Conservation (phyloP, 1,140 invertebrate genomes). For the Drosophila murphyi region DNA sequence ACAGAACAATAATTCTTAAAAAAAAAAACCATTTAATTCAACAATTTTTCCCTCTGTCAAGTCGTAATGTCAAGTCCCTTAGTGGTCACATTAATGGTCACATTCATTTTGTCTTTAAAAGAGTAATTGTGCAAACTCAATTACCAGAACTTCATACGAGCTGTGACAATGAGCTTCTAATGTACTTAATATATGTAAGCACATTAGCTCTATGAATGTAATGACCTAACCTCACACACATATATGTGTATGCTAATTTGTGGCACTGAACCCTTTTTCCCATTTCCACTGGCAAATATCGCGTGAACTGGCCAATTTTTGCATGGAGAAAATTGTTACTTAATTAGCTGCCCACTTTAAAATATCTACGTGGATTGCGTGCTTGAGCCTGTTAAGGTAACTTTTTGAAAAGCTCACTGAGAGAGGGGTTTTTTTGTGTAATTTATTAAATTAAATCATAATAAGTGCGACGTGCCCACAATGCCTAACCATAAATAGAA, state of each 20-base stretch:
- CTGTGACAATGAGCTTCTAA: slow-evolving; percentile 5
- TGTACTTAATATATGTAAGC: slow-evolving; percentile 6
- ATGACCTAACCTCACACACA: slow-evolving; percentile 12
- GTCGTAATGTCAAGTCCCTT: neutral
- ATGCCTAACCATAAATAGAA: slow-evolving; percentile 72
- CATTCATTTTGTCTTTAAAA: slow-evolving; percentile 22
- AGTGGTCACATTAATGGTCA: neutral
- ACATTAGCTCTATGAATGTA: slow-evolving; percentile 3
- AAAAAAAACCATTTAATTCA: neutral
- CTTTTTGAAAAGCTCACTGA: slow-evolving; percentile 74
- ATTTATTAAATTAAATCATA: slow-evolving; percentile 83
- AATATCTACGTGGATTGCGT: slow-evolving; percentile 53
- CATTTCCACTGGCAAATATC: slow-evolving; percentile 8
- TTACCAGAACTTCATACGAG: slow-evolving; percentile 48
- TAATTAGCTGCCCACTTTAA: slow-evolving; percentile 74
- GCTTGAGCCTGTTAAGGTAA: slow-evolving; percentile 31
- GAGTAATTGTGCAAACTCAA: slow-evolving; percentile 42
- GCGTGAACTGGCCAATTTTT: slow-evolving; percentile 49
- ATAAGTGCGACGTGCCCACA: slow-evolving; percentile 63
- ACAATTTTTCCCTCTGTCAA: neutral
- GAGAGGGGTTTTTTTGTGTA: slow-evolving; percentile 60
- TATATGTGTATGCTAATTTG: neutral
- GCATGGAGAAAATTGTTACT: slow-evolving; percentile 67
- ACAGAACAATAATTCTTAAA: slow-evolving; percentile 40
- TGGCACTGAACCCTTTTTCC: slow-evolving; percentile 22